Base-by-base conservation (phyloP, 2,113 vertebrate genomes). In the Erinaceus europaeus region DNA sequence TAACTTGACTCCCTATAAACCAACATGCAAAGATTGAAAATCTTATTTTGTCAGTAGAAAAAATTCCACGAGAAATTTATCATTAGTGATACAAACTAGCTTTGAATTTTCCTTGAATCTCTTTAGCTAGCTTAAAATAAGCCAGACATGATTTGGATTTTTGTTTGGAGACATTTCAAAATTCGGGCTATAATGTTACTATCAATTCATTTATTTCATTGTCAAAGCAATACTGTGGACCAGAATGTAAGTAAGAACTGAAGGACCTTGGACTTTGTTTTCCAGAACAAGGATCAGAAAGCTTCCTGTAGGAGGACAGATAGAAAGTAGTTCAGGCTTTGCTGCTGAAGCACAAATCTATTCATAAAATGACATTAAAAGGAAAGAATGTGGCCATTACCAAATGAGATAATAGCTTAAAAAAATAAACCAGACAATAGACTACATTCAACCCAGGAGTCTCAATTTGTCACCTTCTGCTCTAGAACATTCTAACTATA, bases 21-120 rank as follows among this genome's bases (percentile, higher is more conserved):
- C 62, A 83, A 64, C 36, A 9, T 75, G 15, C 36, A 64, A 85
- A 80, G 67, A 82, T 29, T 88, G 13, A 91, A 91, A 93, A 92
- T 78, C 68, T 80, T 50, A 78, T 52, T 76, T 34, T 76, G 18
- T 68, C 79, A 87, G 13, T 46, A 50, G 21, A 61, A 62, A 85
- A 87, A 78, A 7, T 12, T 57, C 68, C 15, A 94, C 76, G 65
- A 87, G 32, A 88, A 89, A 83, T 85, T 91, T 93, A 75, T 91
- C 85, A 85, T 75, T 62, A 89, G 69, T 85, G 48, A 85, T 76
- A 84, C 78, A 86, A 86, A 85, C 87, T 57, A 81, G 17, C 14
- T 78, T 88, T 67, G 21, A 20, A 89, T 62, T 86, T 84, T 89
- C 4, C 48, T 40, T n/a, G 52, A 80, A 92, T 76, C 32, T 84